Percentiles rank a stretch among this genome's conserved stretches.
Conservation (phyloP, 2,113 vertebrate species). For the Mesembrinibis cayennensis region DNA sequence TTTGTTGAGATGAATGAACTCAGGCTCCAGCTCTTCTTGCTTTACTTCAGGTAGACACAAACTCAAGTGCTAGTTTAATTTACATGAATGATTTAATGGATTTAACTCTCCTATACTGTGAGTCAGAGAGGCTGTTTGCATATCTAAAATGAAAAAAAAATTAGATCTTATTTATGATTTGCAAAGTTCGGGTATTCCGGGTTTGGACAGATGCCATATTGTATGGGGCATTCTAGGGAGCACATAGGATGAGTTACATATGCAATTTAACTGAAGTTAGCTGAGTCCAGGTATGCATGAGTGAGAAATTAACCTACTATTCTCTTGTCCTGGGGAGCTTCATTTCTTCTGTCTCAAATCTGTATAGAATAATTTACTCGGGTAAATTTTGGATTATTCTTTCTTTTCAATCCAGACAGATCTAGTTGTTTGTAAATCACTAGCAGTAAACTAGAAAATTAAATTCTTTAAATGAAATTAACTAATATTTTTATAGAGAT, state of each 20-base stretch:
- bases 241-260: neutral
- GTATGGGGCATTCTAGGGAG: neutral
- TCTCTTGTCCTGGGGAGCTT: neutral
- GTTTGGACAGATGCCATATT: neutral
- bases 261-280: neutral
- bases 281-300: neutral
- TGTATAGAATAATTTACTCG: neutral
- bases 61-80: neutral
- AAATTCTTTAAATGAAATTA: neutral
- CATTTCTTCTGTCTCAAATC: neutral
- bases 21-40: neutral
- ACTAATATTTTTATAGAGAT: neutral
- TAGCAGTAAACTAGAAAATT: neutral
- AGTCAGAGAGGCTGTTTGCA: neutral
- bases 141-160: neutral
- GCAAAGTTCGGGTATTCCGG: neutral
- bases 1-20: neutral
- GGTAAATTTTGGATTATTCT: neutral
- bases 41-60: neutral
- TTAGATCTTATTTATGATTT: neutral
- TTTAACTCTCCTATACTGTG: neutral
- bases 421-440: neutral
- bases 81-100: neutral
- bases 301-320: neutral
- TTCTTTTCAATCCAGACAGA: neutral